A percentile compares a stretch with the other conserved stretches of the same genome.
Conservation (phyloP, 2,113 vertebrate genomes). For the Prochilodus magdalenae region DNA sequence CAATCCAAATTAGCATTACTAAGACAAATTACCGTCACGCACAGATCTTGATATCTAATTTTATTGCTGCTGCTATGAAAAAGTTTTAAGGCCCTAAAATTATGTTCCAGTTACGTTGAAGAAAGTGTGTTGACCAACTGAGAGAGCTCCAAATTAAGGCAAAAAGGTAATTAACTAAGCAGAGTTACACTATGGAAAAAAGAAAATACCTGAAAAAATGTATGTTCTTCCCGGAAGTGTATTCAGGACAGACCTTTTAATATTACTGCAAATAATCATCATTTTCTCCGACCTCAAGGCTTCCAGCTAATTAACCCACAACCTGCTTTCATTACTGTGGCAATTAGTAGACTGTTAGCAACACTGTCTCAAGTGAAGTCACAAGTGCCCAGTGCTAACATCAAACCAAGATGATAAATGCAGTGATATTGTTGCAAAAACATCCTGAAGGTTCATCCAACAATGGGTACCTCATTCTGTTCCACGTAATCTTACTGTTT, state of each 20-base stretch:
- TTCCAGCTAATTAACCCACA: conserved; percentile 6
- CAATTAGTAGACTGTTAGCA: neutral
- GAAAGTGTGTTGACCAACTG: too few relatives aligned
- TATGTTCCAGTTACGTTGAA: too few relatives aligned
- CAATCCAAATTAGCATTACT: neutral
- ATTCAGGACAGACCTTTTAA: neutral
- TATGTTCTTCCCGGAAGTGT: neutral
- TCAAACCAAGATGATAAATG: neutral
- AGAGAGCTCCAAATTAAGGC: too few relatives aligned
- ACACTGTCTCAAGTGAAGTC: neutral
- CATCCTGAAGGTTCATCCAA: too few relatives aligned
- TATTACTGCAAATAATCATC: neutral
- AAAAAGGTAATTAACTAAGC: too few relatives aligned
- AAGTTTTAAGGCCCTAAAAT: too few relatives aligned
- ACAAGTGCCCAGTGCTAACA: neutral
- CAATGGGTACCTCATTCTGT: too few relatives aligned
- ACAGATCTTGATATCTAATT: too few relatives aligned
- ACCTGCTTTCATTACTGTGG: neutral
- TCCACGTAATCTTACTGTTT: too few relatives aligned
- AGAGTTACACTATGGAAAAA: too few relatives aligned
- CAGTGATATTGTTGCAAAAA: neutral
- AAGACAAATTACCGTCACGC: neutral
- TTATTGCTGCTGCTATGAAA: too few relatives aligned
- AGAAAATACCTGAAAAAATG: neutral
- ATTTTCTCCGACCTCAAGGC: neutral